Base-by-base conservation (phyloP, 2,888 invertebrate species). In the Macrostomum cliftonense region DNA sequence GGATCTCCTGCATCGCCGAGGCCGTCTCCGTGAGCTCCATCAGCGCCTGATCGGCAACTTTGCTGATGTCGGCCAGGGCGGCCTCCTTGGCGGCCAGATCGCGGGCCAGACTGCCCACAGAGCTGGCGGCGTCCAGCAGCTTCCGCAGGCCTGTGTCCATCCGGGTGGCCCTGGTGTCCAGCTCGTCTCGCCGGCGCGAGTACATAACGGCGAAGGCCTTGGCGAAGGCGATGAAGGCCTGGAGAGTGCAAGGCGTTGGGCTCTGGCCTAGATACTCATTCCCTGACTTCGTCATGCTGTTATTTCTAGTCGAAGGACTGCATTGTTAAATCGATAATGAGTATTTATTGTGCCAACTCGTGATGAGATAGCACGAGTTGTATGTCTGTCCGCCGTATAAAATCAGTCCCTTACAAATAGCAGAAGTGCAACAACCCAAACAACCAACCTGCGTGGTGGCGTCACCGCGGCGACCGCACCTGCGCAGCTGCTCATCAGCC, bases 201-300 rank as follows among this genome's bases (percentile, higher is more conserved):
- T 88, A 88, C 11, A 86, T 73, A 1, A 70, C 70, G 70, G 86
- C 86, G 65, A 87, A 88, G 2, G 80, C 80, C 52, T 78, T 78
- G 58, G 88, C 73, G 65, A 86, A 87, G 0, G 82, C 80, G 46
- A 88, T 74, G 62, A 83, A 83, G 0, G 87, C 86, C 68, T 86
- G 87, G 1, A 87, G 86, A 1, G 87, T 88, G 1, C 88, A 86
- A 65, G 82, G 83, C 0, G 82, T n/a, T n/a, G n/a, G n/a, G n/a
- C n/a, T n/a, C n/a, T n/a, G n/a, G n/a, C n/a, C n/a, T n/a, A n/a
- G n/a, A n/a, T n/a, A n/a, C n/a, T n/a, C n/a, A n/a, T n/a, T n/a
- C n/a, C n/a, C n/a, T n/a, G n/a, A n/a, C n/a, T n/a, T n/a, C n/a
- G n/a, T n/a, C n/a, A n/a, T n/a, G n/a, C n/a, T n/a, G n/a, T n/a